Evolutionary conservation across 2,888 invertebrate genomes (phyloP).

Genomic region (Bellardia pandia): DNA sequence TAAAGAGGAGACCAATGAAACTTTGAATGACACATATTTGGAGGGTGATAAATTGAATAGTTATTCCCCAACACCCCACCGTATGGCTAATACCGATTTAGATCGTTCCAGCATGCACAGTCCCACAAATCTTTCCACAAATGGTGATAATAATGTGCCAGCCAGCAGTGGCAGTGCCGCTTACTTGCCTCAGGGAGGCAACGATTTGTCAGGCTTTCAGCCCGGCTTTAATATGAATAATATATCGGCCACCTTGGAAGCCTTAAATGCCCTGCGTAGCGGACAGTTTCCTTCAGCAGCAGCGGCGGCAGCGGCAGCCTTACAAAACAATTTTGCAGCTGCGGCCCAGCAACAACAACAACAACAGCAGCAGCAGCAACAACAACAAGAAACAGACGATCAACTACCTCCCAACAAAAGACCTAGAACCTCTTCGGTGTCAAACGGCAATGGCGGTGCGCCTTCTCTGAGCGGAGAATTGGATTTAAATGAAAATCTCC

Average conservation of each 20-base stretch:
- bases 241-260: constrained; percentile 83
- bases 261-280: constrained; percentile 82
- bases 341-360: constrained; percentile 78
- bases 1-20: constrained; percentile 82
- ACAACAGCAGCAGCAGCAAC: constrained; percentile 75
- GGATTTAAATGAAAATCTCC: constrained; percentile 65
- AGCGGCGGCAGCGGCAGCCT: constrained; percentile 81
- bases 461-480: constrained; percentile 34
- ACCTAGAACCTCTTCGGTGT: constrained; percentile 78
- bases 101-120: constrained; percentile 74
- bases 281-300: constrained; percentile 82
- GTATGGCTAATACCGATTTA: constrained; percentile 55
- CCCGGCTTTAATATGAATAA: constrained; percentile 83
- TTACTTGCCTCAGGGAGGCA: constrained; percentile 76
- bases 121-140: constrained; percentile 72
- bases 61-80: constrained; percentile 71
- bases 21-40: constrained; percentile 80
- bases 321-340: constrained; percentile 79
- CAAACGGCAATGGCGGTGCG: constrained; percentile 56
- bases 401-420: constrained; percentile 78
- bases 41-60: constrained; percentile 79
- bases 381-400: constrained; percentile 78
- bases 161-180: constrained; percentile 64
- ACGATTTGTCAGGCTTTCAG: constrained; percentile 80
- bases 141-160: constrained; percentile 70